Conservation (phyloP, 2,113 vertebrate species). For the Gadus chalcogrammus region DNA sequence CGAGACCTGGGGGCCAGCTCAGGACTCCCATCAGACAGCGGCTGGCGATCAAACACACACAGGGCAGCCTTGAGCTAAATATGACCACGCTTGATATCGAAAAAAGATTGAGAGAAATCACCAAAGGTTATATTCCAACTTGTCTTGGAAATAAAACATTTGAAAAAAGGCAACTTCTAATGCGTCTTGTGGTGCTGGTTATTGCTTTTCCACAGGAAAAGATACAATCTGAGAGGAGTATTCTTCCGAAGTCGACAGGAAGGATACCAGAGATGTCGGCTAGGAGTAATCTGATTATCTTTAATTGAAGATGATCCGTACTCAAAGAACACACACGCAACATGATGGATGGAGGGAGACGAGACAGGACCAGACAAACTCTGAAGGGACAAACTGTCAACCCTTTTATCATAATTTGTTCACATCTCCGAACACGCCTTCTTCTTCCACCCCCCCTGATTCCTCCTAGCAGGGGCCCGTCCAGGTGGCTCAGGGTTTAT, state of each 20-base stretch:
- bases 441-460: neutral
- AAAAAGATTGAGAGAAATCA: too few relatives aligned
- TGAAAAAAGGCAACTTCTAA: too few relatives aligned
- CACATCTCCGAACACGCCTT: neutral
- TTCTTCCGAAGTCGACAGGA: too few relatives aligned
- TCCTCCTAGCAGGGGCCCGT: conserved; percentile 20
- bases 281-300: conserved; percentile 39
- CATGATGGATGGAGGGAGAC: conserved; percentile 40
- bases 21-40: neutral
- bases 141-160: too few relatives aligned
- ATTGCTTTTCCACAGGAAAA: too few relatives aligned
- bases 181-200: too few relatives aligned
- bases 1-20: neutral
- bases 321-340: conserved; percentile 34
- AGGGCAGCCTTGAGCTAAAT: too few relatives aligned
- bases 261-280: conserved; percentile 32
- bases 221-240: too few relatives aligned
- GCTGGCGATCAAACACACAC: neutral
- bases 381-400: conserved; percentile 17
- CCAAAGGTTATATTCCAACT: too few relatives aligned
- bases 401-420: conserved; percentile 3
- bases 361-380: conserved; percentile 21
- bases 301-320: conserved; percentile 60
- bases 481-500: conserved; percentile 31
- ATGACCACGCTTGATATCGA: too few relatives aligned